Conservation (phyloP, 2,888 invertebrate species). For the Mycalesis mineus region DNA sequence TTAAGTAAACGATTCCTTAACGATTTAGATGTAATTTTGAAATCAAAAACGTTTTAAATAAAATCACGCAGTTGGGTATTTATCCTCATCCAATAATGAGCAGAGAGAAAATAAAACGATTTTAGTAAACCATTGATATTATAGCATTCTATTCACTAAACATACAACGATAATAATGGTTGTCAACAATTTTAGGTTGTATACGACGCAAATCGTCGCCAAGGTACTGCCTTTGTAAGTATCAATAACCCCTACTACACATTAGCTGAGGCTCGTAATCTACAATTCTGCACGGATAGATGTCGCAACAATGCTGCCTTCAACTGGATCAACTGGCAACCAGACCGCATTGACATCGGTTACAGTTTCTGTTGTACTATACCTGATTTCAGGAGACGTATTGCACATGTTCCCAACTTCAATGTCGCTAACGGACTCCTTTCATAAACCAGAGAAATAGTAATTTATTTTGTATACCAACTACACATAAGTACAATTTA, state of each 20-base stretch:
- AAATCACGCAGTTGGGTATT: too few relatives aligned
- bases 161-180: neutral
- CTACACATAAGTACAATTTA: too few relatives aligned
- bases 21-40: too few relatives aligned
- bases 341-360: conserved; percentile 70
- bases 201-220: conserved; percentile 65
- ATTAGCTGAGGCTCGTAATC: conserved; percentile 48
- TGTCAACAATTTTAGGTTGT: conserved; percentile 61
- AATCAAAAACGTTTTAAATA: too few relatives aligned
- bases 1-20: too few relatives aligned
- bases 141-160: too few relatives aligned
- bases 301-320: conserved; percentile 77
- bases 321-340: conserved; percentile 79
- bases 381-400: conserved; percentile 71
- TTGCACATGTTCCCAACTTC: conserved; percentile 76
- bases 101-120: too few relatives aligned
- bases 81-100: too few relatives aligned
- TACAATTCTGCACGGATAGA: conserved; percentile 74
- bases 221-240: conserved; percentile 79
- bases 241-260: conserved; percentile 81
- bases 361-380: conserved; percentile 81
- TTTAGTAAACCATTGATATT: too few relatives aligned
- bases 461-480: too few relatives aligned
- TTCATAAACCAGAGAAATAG: too few relatives aligned
- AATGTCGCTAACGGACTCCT: conserved; percentile 59